Percentiles rank a stretch among this genome's conserved stretches.
Conservation (phyloP, 2,797 vertebrate genomes). For the Botia almorhae region DNA sequence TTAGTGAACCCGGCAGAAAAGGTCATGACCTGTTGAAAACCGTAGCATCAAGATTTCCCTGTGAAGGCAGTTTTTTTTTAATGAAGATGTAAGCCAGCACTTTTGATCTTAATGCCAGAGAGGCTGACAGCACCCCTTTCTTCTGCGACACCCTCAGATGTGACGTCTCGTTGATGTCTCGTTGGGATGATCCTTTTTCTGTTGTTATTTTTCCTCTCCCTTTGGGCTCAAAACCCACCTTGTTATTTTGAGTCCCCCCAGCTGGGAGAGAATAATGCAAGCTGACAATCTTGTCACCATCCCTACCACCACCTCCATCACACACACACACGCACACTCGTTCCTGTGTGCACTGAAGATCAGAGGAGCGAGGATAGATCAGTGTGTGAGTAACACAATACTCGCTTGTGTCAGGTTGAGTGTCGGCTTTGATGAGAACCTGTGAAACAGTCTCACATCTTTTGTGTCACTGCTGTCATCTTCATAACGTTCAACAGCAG, state of each 20-base stretch:
- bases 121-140: slow-evolving; percentile 20
- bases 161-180: neutral
- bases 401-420: slow-evolving; percentile 22
- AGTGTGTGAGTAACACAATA: slow-evolving; percentile 27
- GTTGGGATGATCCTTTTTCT: slow-evolving; percentile 11
- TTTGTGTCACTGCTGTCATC: slow-evolving; percentile 27
- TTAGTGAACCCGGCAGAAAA: slow-evolving; percentile 11
- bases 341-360: slow-evolving; percentile 26
- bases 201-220: slow-evolving; percentile 12
- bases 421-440: slow-evolving; percentile 29
- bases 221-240: slow-evolving; percentile 46
- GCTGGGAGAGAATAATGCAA: slow-evolving; percentile 49
- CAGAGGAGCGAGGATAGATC: slow-evolving; percentile 21
- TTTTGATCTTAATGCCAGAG: slow-evolving; percentile 18
- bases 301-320: slow-evolving; percentile 42
- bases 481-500: neutral
- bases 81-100: slow-evolving; percentile 25
- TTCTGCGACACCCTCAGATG: neutral
- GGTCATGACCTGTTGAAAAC: slow-evolving; percentile 31
- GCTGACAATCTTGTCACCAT: slow-evolving; percentile 46
- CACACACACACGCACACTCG: slow-evolving; percentile 22
- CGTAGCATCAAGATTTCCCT: neutral
- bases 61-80: slow-evolving; percentile 35
- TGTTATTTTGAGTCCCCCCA: slow-evolving; percentile 58
- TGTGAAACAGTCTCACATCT: neutral